Evolutionary conservation across 2,113 vertebrate species (phyloP), one percentile per base, ranked within the genome.

Genomic region (Balaeniceps rex): DNA sequence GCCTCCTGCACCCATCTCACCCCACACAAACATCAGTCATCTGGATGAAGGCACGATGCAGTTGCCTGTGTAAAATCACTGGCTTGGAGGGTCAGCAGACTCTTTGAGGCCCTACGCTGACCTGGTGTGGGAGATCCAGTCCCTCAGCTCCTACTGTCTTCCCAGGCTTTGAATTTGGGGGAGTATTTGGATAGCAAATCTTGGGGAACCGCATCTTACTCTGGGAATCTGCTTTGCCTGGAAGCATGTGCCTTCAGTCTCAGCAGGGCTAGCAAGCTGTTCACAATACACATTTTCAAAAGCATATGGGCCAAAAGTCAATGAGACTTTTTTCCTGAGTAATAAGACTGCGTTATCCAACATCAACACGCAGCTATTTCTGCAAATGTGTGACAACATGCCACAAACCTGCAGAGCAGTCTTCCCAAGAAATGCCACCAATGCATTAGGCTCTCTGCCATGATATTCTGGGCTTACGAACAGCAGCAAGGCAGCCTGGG

Each of bases 361-460:
- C 69, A 93, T 83, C 94, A 97, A 93, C 82, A 96, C 2, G 1
- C 42, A 88, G 75, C 82, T 90, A 80, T 70, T 97, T 83, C 87
- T 88, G 47, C 7, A 85, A 88, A 86, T 51, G 75, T 92, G 88
- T 93, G 58, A 90, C 93, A 93, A 70, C 58, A 87, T 75, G 75
- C 65, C 79, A 49, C 75, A 97, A 84, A 91, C 66, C 81, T 82
- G 66, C 90, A 89, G 72, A 91, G 68, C 52, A 63, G 38, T 49
- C 57, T 87, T 65, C 46, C 17, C 51, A 79, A 95, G 91, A 97
- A 97, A 96, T 54, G 93, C 95, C 97, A 94, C 55, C 89, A 92
- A 76, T 85, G 88, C 84, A 49, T 58, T 46, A 66, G 96, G 88
- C 84, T 97, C 88, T 76, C 94, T 94, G 94, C 89, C 95, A 83